These are phyloP conservation scores for Ceuthmochares aereus DNA, from an alignment of 2,113 vertebrate genomes.

Conservation along the genomic window DNA sequence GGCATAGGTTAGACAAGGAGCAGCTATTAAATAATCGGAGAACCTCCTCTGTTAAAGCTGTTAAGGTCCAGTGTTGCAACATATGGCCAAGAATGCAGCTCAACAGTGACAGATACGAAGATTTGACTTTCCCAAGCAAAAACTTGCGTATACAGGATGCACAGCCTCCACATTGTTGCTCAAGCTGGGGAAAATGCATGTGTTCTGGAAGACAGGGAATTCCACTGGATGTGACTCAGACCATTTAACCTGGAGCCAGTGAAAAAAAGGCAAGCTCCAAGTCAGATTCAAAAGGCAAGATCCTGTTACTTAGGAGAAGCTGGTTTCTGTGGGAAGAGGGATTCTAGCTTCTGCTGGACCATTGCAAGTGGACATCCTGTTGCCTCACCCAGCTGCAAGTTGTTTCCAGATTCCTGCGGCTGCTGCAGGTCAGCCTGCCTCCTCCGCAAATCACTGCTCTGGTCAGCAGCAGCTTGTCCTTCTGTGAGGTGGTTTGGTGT, in stretches of 20 bases:
- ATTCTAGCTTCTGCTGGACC: not conserved
- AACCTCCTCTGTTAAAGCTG: not conserved
- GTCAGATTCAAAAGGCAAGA: not conserved
- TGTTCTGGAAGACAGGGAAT: accelerated
- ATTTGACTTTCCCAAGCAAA: not conserved
- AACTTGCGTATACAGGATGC: not conserved
- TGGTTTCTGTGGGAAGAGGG: not conserved
- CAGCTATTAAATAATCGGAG: not conserved
- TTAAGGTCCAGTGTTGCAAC: not conserved
- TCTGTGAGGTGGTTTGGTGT: not conserved
- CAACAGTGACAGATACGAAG: accelerated
- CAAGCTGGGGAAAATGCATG: not conserved
- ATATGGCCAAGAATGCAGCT: not conserved
- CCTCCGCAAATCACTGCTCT: not conserved
- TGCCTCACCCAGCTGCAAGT: not conserved
- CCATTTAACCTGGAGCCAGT: not conserved
- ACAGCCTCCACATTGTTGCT: not conserved
- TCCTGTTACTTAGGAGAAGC: not conserved
- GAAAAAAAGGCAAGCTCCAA: not conserved
- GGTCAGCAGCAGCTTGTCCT: not conserved
- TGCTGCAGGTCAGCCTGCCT: not conserved
- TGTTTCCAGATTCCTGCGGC: not conserved
- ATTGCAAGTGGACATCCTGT: not conserved
- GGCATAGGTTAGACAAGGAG: not conserved
- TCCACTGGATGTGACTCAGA: accelerated